phyloP scores from a whole-genome alignment of 2,113 vertebrate genomes.

The Raphicerus campestris region DNA sequence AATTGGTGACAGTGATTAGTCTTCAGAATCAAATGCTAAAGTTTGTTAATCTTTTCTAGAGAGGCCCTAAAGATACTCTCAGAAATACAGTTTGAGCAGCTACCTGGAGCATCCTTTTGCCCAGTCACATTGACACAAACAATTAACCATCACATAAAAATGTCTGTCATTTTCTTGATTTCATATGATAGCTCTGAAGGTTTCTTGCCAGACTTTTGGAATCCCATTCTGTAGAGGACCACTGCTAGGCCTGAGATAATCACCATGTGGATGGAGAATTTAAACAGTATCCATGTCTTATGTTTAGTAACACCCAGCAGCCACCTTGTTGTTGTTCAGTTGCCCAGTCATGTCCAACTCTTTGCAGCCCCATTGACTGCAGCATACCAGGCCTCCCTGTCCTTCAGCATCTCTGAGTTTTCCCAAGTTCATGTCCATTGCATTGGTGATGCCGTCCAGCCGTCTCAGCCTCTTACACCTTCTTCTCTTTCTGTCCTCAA shows the following conservation, averaged over 20 bases:
- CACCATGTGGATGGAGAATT: neutral
- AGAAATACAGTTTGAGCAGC: neutral
- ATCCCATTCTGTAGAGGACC: neutral
- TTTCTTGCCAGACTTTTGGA: neutral
- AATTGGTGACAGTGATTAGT: neutral
- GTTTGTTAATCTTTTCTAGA: neutral
- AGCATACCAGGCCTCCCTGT: neutral
- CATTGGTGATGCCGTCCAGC: neutral
- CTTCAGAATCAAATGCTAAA: neutral
- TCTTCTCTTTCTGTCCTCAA: neutral
- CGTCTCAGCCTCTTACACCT: neutral
- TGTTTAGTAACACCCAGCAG: neutral
- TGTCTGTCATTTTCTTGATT: neutral
- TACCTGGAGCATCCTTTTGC: neutral
- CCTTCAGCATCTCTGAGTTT: neutral
- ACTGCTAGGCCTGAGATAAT: neutral
- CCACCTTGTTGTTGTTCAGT: neutral
- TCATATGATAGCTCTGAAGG: neutral
- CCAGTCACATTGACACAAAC: neutral
- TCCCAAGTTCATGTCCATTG: neutral
- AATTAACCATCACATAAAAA: neutral
- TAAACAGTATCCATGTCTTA: neutral
- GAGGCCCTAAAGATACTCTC: neutral
- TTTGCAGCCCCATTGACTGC: neutral
- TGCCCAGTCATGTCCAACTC: neutral